phyloP scores from a whole-genome alignment of 2,113 vertebrate genomes.

The Oryzias melastigma region DNA sequence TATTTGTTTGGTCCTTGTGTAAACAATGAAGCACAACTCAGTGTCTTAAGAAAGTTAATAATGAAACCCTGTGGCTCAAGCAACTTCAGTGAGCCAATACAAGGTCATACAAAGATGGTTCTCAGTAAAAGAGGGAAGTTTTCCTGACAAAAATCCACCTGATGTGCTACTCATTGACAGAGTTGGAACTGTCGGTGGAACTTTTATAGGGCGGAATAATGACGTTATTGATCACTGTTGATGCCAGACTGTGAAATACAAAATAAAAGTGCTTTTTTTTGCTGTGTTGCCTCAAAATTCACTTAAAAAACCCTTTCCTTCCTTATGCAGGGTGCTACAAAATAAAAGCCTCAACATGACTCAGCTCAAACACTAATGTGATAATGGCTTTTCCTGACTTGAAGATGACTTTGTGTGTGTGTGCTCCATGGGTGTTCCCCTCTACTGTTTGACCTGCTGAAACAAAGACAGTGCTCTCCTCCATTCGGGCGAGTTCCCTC shows the following conservation, averaged over 20 bases:
- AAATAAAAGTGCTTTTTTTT: neutral
- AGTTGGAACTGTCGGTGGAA: conserved; percentile 31
- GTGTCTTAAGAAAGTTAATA: conserved; percentile 23
- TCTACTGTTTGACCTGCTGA: conserved; percentile 25
- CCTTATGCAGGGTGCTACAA: neutral
- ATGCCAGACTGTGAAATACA: conserved; percentile 35
- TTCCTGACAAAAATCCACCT: conserved; percentile 51
- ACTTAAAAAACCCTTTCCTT: conserved; percentile 2
- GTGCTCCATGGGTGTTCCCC: conserved; percentile 39
- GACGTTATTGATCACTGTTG: conserved; percentile 48
- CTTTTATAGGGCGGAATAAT: conserved; percentile 56
- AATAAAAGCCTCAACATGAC: conserved; percentile 6
- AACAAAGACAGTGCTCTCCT: conserved; percentile 54
- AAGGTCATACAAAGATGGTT: conserved; percentile 20
- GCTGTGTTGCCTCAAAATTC: conserved; percentile 7
- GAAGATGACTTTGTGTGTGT: conserved; percentile 12
- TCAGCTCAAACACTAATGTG: conserved; percentile 1
- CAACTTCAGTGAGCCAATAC: conserved; percentile 1
- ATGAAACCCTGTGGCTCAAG: conserved; percentile 21
- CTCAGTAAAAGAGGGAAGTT: conserved; percentile 25
- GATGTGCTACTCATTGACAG: conserved; percentile 51
- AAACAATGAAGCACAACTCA: conserved; percentile 3
- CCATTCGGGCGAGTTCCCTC: conserved; percentile 31
- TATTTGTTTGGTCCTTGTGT: conserved; percentile 21
- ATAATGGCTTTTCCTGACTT: conserved; percentile 16